These are phyloP conservation scores for Dunckerocampus dactyliophorus DNA, from an alignment of 2,113 vertebrate species.

Conservation along the genomic window DNA sequence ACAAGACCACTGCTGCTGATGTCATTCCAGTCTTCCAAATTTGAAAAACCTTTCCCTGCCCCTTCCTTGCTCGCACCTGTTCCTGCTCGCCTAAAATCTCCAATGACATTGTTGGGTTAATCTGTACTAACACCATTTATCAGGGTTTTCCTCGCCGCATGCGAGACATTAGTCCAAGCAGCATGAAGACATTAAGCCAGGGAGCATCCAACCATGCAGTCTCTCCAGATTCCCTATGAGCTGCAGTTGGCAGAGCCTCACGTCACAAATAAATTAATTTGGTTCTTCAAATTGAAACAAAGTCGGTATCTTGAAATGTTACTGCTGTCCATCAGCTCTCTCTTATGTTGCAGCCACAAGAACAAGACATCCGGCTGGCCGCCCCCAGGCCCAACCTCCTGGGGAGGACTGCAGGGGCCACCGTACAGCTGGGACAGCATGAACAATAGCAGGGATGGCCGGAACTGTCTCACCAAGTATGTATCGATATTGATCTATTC, in stretches of 20 bases:
- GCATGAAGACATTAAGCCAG: background rate
- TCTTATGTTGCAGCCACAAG: conserved; percentile 79
- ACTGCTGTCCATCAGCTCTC: background rate
- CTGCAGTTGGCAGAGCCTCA: too few species aligned
- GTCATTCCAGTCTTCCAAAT: background rate
- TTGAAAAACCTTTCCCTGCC: background rate
- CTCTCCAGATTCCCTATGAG: too few species aligned
- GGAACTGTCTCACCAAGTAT: conserved; percentile 89
- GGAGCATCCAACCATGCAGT: too few species aligned
- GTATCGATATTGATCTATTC: conserved; percentile 16
- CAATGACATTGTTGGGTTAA: conserved; percentile 31
- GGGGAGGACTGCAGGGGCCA: conserved; percentile 86
- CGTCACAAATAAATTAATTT: background rate
- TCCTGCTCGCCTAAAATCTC: conserved; percentile 6
- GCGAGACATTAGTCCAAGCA: background rate
- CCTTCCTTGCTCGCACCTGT: background rate
- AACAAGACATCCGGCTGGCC: conserved; percentile 92
- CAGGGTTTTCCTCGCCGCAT: background rate
- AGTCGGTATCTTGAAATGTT: background rate
- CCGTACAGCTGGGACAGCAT: conserved; percentile 93
- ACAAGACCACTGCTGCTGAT: background rate
- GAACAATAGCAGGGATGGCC: conserved; percentile 78
- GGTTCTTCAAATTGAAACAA: background rate
- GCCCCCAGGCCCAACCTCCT: conserved; percentile 82
- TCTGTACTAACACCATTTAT: conserved; percentile 29